Conservation (phyloP, 2,113 vertebrate species). For the Naja naja region DNA sequence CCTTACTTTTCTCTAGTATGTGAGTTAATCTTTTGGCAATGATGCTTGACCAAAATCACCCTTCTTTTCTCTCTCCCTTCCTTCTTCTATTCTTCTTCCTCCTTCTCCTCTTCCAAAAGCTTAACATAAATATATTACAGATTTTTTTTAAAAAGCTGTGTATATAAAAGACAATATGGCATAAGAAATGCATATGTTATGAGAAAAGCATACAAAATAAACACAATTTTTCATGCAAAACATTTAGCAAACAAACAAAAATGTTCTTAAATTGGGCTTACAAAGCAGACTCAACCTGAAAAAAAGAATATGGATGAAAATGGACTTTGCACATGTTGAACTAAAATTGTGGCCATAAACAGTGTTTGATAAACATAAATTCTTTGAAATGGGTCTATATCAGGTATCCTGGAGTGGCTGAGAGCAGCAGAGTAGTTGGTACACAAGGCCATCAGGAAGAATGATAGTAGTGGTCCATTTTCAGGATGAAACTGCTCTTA, state of each 20-base stretch:
- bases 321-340: not conserved
- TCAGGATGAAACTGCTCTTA: not conserved
- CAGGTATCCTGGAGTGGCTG: not conserved
- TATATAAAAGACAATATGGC: not conserved
- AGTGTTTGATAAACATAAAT: not conserved
- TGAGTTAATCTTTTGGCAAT: not conserved
- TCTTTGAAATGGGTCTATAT: not conserved
- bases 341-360: not conserved
- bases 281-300: not conserved
- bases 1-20: not conserved
- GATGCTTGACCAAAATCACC: not conserved
- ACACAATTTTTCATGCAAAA: not conserved
- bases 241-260: not conserved
- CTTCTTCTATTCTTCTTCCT: not conserved
- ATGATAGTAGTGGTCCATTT: not conserved
- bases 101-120: not conserved
- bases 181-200: not conserved
- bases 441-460: not conserved
- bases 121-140: not conserved
- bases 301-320: not conserved
- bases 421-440: not conserved
- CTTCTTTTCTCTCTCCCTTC: not conserved
- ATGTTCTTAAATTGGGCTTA: not conserved
- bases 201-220: not conserved
- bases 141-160: not conserved